phyloP scores from a whole-genome alignment of 2,888 invertebrate genomes.

The Cremastobaeus sp. region DNA sequence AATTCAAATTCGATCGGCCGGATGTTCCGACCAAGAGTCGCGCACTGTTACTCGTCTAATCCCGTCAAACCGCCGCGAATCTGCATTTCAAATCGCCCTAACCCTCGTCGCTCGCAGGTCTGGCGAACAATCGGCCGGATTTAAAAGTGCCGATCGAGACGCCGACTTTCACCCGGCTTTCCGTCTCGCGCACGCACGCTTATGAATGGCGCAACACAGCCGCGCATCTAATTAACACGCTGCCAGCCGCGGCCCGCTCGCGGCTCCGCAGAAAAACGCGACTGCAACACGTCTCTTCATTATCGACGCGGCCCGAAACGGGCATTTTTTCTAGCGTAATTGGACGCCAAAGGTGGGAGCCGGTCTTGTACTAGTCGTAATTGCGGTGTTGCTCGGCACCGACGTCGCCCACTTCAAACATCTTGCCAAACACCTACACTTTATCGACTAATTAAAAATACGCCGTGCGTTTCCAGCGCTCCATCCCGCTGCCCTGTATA shows the following conservation, averaged over 20 bases:
- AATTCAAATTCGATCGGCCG: slow-evolving; percentile 26
- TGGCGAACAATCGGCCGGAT: slow-evolving; percentile 39
- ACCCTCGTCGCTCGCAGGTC: slow-evolving; percentile 26
- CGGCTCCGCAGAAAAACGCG: slow-evolving; percentile 34
- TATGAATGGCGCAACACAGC: slow-evolving; percentile 21
- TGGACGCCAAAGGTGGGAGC: slow-evolving; percentile 48
- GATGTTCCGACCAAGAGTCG: slow-evolving; percentile 15
- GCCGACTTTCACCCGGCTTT: slow-evolving; percentile 34
- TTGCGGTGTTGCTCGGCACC: slow-evolving; percentile 42
- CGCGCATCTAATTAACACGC: slow-evolving; percentile 37
- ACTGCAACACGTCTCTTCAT: slow-evolving; percentile 48
- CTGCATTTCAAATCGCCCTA: slow-evolving; percentile 39
- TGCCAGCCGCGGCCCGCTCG: slow-evolving; percentile 6
- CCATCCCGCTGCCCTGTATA: slow-evolving; percentile 34
- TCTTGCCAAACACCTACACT: slow-evolving; percentile 58
- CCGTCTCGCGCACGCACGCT: slow-evolving; percentile 18
- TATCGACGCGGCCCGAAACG: slow-evolving; percentile 41
- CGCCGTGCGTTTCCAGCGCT: slow-evolving; percentile 49
- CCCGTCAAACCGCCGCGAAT: slow-evolving; percentile 38
- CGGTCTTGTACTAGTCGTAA: slow-evolving; percentile 52
- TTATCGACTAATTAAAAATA: slow-evolving; percentile 59
- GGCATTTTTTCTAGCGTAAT: slow-evolving; percentile 49
- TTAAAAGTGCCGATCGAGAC: slow-evolving; percentile 43
- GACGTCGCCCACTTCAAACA: slow-evolving; percentile 56
- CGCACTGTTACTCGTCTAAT: slow-evolving; percentile 42